Base-by-base conservation (phyloP, 1,140 invertebrate species). In the Anastatus disparis region DNA sequence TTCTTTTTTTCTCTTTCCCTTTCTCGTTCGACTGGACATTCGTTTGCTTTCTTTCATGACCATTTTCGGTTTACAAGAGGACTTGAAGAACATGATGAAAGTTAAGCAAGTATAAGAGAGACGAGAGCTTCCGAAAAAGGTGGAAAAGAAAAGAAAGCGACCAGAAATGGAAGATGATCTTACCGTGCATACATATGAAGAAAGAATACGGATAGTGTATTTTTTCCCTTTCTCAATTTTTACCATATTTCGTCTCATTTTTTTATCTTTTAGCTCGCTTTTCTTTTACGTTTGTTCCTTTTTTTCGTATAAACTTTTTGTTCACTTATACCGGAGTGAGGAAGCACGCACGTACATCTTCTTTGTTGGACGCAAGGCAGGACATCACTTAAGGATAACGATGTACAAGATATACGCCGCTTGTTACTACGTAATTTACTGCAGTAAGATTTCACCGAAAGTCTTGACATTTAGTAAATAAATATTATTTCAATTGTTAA, bases 41-140 rank as follows among this genome's bases (percentile, higher is more conserved):
- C 74, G 76, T n/a, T n/a, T n/a, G n/a, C n/a, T n/a, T n/a, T n/a
- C n/a, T n/a, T n/a, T n/a, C n/a, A n/a, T 80, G 76, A 79, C 77
- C 79, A 79, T 79, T 75, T 82, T 82, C 76, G 79, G 76, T 73
- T 66, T 74, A 46, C 29, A 52, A 44, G 52, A 22, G 15, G 12
- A n/a, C n/a, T n/a, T 58, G 2, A 17, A 58, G 50, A 10, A 40
- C 27, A 26, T 31, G 29, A 52, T 26, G 8, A 40, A 6, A 52
- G 20, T 38, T 12, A 27, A n/a, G 2, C 12, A 17, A 31, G 31
- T 20, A 13, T 24, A 56, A 20, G 8, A 44, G n/a, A 38, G 17
- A 10, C 26, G 1, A n/a, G n/a, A n/a, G n/a, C n/a, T n/a, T 24
- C 20, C 26, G 42, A 67, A 59, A 42, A 48, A 68, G 42, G 24